Conservation (phyloP, 2,797 vertebrate genomes). For the Melanotaenia pygmaea region DNA sequence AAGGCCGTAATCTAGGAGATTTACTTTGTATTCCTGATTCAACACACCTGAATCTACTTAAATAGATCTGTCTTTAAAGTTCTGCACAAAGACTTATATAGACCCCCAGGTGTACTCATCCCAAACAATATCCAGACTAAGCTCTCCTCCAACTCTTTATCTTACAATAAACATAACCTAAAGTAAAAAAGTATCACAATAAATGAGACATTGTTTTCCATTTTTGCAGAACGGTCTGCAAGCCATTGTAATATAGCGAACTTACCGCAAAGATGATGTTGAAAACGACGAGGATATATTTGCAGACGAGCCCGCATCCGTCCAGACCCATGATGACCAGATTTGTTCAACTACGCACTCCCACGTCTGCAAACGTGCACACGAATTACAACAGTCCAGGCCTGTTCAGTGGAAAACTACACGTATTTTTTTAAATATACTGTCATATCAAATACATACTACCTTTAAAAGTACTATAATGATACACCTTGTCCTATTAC, state of each 20-base stretch:
- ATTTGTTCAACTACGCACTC: conserved; percentile 1
- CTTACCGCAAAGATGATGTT: conserved; percentile 79
- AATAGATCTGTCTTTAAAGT: too few relatives aligned
- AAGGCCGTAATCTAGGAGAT: too few relatives aligned
- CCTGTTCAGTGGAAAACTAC: background rate
- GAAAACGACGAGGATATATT: conserved; percentile 73
- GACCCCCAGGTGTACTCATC: background rate
- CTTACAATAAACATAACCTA: background rate
- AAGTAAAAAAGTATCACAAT: too few relatives aligned
- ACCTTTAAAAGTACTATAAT: background rate
- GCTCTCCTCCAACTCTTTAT: background rate
- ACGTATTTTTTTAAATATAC: background rate
- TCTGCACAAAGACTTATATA: too few relatives aligned
- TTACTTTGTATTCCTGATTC: too few relatives aligned
- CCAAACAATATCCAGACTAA: background rate
- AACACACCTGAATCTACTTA: too few relatives aligned
- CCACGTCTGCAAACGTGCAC: background rate
- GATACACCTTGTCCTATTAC: background rate
- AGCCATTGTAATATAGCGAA: background rate
- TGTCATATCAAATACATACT: background rate
- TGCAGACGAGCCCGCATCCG: conserved; percentile 73
- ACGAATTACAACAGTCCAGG: conserved; percentile 4
- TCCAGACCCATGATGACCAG: conserved; percentile 70
- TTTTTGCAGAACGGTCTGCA: too few relatives aligned
- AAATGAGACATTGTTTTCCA: too few relatives aligned